Conservation (phyloP, 53 echinoderm and acorn worm genomes). For the Crossaster papposus region DNA sequence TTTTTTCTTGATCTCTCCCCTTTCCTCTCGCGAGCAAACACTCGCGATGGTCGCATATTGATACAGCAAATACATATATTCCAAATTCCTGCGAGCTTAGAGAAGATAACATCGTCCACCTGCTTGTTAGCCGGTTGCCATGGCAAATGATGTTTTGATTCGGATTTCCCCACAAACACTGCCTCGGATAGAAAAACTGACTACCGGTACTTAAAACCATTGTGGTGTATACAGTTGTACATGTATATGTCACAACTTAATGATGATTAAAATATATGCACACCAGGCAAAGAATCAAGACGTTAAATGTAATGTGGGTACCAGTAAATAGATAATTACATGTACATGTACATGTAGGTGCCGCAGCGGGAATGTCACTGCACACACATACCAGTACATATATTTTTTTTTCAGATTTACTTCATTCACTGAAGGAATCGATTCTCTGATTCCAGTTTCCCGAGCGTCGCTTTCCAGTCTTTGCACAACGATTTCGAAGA, state of each 20-base stretch:
- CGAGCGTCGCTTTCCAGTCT: no score
- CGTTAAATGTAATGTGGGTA: neutral
- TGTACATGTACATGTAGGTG: neutral
- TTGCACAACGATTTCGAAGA: no score
- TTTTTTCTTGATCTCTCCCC: neutral
- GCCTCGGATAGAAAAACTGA: neutral
- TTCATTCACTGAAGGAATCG: no score
- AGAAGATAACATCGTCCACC: neutral
- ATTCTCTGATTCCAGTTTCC: no score
- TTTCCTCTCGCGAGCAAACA: neutral
- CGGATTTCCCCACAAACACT: neutral
- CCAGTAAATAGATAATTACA: neutral
- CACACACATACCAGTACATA: neutral
- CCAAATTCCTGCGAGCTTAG: neutral
- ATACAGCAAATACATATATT: slow-evolving; percentile 17
- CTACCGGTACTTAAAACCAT: no score
- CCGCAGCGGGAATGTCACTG: neutral
- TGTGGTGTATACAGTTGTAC: no score
- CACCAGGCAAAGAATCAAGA: neutral
- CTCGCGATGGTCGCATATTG: slow-evolving; percentile 26
- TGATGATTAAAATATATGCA: neutral
- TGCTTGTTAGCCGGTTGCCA: slow-evolving; percentile 11
- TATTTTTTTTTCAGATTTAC: no score
- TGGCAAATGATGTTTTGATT: neutral
- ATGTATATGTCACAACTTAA: neutral